phyloP scores from a whole-genome alignment of 2,113 vertebrate genomes.

The Rattus norvegicus region GRCr8 NC_086027.1:119786501-119787000 shows the following conservation, averaged over 20 bases:
- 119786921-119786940: no score
- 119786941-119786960: background rate
- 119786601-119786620: background rate
- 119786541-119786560: background rate
- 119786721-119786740: background rate
- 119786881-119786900: no score
- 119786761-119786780: no score
- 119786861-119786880: no score
- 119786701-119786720: constrained; percentile 9
- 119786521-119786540: background rate
- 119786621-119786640: no score
- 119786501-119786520: background rate
- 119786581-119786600: background rate
- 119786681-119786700: background rate
- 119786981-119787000: background rate
- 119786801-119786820: background rate
- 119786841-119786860: no score
- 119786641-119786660: background rate
- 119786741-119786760: background rate
- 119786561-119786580: background rate
- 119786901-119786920: no score
- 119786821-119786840: background rate
- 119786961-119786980: background rate
- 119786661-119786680: background rate
- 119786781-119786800: no score